A percentile compares a stretch with the other conserved stretches of the same genome.
Evolutionary conservation across 2,888 invertebrate species (phyloP).

Genomic region (Hypercompe scribonia): DNA sequence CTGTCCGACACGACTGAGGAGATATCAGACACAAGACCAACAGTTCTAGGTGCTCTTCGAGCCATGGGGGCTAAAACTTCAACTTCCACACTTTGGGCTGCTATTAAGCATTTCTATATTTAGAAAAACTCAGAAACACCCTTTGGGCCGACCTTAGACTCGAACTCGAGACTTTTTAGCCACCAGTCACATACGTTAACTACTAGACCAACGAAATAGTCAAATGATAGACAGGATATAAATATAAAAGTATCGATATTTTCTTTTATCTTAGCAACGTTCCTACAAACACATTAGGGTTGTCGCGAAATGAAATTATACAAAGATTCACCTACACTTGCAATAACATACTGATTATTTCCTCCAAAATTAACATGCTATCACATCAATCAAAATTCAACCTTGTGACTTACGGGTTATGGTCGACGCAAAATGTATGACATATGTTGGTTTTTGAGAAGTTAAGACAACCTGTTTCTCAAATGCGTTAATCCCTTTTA

Average conservation of each 20-base stretch:
- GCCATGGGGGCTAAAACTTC: too few relatives aligned
- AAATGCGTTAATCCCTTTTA: constrained; percentile 80
- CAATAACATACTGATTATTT: constrained; percentile 80
- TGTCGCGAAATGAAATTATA: constrained; percentile 83
- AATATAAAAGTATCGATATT: constrained; percentile 3
- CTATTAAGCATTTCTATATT: too few relatives aligned
- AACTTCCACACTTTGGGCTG: too few relatives aligned
- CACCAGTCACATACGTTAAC: too few relatives aligned
- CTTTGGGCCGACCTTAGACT: too few relatives aligned
- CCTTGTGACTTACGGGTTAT: constrained; percentile 43
- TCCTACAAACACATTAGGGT: constrained; percentile 72
- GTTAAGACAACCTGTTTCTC: constrained; percentile 77
- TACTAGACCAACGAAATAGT: too few relatives aligned
- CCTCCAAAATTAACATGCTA: constrained; percentile 50
- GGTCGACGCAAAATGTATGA: constrained; percentile 27
- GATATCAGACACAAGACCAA: too few relatives aligned
- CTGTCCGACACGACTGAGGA: too few relatives aligned
- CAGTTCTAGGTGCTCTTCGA: too few relatives aligned
- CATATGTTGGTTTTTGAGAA: constrained; percentile 36
- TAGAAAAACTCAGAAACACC: too few relatives aligned
- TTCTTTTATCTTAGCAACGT: constrained; percentile 39
- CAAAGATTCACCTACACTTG: constrained; percentile 80
- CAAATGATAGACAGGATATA: neutral
- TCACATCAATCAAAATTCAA: constrained; percentile 26
- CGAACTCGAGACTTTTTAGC: too few relatives aligned